Base-by-base conservation (phyloP, 2,113 vertebrate species). In the Pelusios castaneus region DNA sequence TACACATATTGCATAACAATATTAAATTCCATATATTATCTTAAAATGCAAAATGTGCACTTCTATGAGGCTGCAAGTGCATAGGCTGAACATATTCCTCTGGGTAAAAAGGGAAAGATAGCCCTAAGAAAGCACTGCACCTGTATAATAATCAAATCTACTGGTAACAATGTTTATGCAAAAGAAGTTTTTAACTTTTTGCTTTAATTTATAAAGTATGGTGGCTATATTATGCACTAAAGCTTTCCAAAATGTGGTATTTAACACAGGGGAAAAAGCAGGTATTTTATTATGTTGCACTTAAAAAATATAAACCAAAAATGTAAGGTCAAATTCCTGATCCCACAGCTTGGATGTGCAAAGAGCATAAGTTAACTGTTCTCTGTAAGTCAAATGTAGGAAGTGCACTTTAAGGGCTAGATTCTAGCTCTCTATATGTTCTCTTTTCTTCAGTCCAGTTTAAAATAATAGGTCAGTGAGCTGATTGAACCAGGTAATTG, bases 21-120 rank as follows among this genome's bases (percentile, higher is more conserved):
- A 87, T 92, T 84, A 95, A 87, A 80, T 95, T 89, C 84, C 41
- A 93, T 73, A 90, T 89, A 96, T 97, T 95, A 45, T 89, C 45
- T 96, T 92, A 95, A 95, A 95, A 95, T 85, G 49, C 80, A 92
- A 95, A 95, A 92, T 31, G n/a, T 82, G 58, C 41, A 95, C 49
- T 78, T 73, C 80, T 94, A 54, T 67, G 34, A 92, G 91, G 14
- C 41, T 93, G 81, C 51, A 96, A 95, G 4, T 93, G 79, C 92
- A 89, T 80, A 78, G 92, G 86, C 56, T 92, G 93, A 97, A 88
- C 89, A 29, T 89, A 91, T 93, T 95, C 70, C 52, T 89, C 49
- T 85, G 80, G 83, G 90, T 76, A 45, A 75, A 95, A 94, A 93
- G 51, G 27, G 84, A 91, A 93, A 31, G 2, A 1, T 2, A 84